Evolutionary conservation across 2,113 vertebrate genomes (phyloP), one percentile per base, ranked within the genome.

Genomic region (Picathartes gymnocephalus): DNA sequence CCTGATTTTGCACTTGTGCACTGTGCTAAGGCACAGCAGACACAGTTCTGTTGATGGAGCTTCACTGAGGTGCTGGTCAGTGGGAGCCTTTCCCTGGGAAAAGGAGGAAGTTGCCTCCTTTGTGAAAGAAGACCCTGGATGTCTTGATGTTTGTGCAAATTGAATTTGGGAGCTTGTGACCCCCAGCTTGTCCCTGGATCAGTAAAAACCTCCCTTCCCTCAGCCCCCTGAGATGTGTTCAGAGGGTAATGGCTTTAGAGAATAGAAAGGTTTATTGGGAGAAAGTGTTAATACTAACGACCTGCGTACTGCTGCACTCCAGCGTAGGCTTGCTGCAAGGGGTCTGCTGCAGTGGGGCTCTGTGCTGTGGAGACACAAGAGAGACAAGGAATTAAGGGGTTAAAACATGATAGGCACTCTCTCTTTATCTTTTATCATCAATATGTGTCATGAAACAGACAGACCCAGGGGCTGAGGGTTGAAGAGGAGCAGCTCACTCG

Each of bases 251-350:
- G 54, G 23, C 17, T n/a, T 35, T 54, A 84, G n/a, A 78, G 35
- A 81, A 28, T 51, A 89, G 87, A 95, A 98, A 97, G 86, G 54
- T 89, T 96, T 93, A 88, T 87, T 95, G 96, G 92, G 97, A 95
- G 97, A 97, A 96, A 97, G 96, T 93, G 96, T 90, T 97, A 98
- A 98, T 99, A 98, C 98, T 98, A 99, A 99, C 99, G 98, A 99
- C 99, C 99, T 99, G 99, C 99, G 87, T 99, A 99, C 98, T 99
- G 99, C 98, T 99, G 99, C 98, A 99, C 99, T 98, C 99, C 99
- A 22, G 99, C 99, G 97, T 99, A 99, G 97, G 99, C 99, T 98
- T 99, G 99, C 98, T 99, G 99, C 97, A 99, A 98, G 92, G 99
- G 99, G 96, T 99, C 99, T 84, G 99, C 99, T 96, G 99, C 98